Evolutionary conservation across 2,113 vertebrate species (phyloP), one percentile per base, ranked within the genome.

Genomic region (Daboia siamensis): DNA sequence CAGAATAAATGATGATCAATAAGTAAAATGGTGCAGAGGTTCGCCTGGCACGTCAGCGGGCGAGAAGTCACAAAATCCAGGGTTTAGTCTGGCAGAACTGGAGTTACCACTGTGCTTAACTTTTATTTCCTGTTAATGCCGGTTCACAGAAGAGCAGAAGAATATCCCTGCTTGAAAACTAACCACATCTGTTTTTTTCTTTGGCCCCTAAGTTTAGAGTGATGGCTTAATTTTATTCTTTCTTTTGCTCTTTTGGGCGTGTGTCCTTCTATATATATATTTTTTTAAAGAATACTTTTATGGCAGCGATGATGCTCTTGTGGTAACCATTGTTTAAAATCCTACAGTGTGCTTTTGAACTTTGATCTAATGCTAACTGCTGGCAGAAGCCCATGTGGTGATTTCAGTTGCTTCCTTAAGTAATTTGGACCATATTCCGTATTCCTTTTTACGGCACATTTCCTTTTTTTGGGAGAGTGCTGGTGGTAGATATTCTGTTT

Each of bases 291-390:
- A 80, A 89, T 46, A 11, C 17, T 64, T 93, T 91, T 89, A 93
- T 61, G 24, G 59, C 21, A 86, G 23, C 61, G 91, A 69, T 44
- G 15, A 61, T 3, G 15, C 89, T 91, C 6, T 90, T 92, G 10
- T 87, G 56, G 61, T 89, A 93, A 93, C 12, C 92, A 92, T 17
- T 55, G 4, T 61, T 86, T 93, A 69, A 90, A 74, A 13, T 91
- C 91, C 91, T 51, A 57, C 46, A 94, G 89, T 91, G 39, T 33
- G n/a, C 90, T 51, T 51, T 94, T 91, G 51, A 80, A 57, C 51
- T 46, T 33, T 92, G 89, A 55, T 0, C 0, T 55, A 87, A 54
- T 3, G 1, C 93, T 56, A 52, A 15, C 24, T 89, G 2, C 2
- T 94, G 90, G 64, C 15, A 52, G 0, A 94, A 64, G 10, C 7